A percentile compares a stretch with the other conserved stretches of the same genome.
These are phyloP conservation scores for Corynorhinus townsendii DNA, from an alignment of 2,113 vertebrate species.

Conservation along the genomic window DNA sequence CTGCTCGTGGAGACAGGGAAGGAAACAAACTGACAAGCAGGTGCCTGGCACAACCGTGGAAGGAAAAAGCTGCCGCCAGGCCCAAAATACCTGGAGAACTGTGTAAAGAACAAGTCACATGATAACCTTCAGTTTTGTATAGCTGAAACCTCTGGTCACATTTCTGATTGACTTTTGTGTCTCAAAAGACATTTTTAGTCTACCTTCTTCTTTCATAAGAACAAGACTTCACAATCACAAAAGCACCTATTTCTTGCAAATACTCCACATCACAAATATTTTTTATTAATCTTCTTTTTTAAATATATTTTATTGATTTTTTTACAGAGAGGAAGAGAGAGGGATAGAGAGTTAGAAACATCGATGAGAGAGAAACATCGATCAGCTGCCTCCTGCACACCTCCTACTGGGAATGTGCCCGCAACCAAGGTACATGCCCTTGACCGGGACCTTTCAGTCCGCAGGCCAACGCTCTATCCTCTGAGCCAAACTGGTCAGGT, in stretches of 20 bases:
- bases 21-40: background rate
- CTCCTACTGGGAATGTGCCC: too few relatives aligned
- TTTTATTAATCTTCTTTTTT: background rate
- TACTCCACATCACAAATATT: background rate
- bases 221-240: background rate
- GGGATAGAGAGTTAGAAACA: too few relatives aligned
- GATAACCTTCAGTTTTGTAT: background rate
- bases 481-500: too few relatives aligned
- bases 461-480: too few relatives aligned
- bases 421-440: too few relatives aligned
- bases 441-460: too few relatives aligned
- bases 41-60: background rate
- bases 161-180: background rate
- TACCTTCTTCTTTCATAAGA: background rate
- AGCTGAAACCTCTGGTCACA: background rate
- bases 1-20: rapidly evolving
- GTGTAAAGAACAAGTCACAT: background rate
- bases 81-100: background rate
- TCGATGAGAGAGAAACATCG: too few relatives aligned
- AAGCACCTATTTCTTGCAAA: background rate
- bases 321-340: too few relatives aligned
- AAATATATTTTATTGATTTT: too few relatives aligned
- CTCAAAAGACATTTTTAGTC: background rate
- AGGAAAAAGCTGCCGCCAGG: background rate
- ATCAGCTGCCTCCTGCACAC: too few relatives aligned